These are phyloP conservation scores for Molorchus minor DNA, from an alignment of 2,888 invertebrate genomes.

Conservation along the genomic window DNA sequence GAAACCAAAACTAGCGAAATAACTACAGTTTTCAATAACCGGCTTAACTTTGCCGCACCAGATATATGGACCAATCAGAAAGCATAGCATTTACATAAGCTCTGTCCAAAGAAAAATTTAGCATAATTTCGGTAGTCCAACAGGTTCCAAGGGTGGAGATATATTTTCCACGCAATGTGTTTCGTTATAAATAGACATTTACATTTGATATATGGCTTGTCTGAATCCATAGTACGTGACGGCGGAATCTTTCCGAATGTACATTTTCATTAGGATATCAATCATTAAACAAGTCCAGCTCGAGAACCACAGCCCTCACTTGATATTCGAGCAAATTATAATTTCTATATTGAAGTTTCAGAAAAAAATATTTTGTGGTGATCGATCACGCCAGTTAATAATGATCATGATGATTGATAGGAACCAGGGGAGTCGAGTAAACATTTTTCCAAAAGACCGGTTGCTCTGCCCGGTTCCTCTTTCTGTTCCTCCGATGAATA, in stretches of 20 bases:
- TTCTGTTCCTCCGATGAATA: too few species aligned
- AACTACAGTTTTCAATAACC: too few species aligned
- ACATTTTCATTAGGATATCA: conserved; percentile 21
- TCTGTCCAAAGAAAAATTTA: conserved; percentile 33
- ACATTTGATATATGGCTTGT: conserved; percentile 34
- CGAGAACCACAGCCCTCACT: conserved; percentile 16
- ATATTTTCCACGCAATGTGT: conserved; percentile 39
- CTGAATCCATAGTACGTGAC: conserved; percentile 22
- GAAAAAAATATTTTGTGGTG: conserved; percentile 23
- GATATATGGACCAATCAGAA: too few species aligned
- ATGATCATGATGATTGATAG: conserved; percentile 21
- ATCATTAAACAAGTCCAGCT: conserved; percentile 21
- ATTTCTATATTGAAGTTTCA: conserved; percentile 25
- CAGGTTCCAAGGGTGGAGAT: conserved; percentile 36
- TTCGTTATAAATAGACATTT: conserved; percentile 36
- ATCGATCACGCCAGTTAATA: conserved; percentile 24
- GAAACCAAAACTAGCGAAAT: too few species aligned
- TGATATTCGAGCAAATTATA: conserved; percentile 24
- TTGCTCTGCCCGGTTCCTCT: too few species aligned
- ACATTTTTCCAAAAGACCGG: too few species aligned
- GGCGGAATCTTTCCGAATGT: conserved; percentile 14
- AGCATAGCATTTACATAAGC: too few species aligned
- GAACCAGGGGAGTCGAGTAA: conserved; percentile 1
- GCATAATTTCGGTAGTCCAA: conserved; percentile 34
- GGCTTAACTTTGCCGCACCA: too few species aligned